phyloP scores from a whole-genome alignment of 2,888 invertebrate species.

The Stenolophus ochropezus region DNA sequence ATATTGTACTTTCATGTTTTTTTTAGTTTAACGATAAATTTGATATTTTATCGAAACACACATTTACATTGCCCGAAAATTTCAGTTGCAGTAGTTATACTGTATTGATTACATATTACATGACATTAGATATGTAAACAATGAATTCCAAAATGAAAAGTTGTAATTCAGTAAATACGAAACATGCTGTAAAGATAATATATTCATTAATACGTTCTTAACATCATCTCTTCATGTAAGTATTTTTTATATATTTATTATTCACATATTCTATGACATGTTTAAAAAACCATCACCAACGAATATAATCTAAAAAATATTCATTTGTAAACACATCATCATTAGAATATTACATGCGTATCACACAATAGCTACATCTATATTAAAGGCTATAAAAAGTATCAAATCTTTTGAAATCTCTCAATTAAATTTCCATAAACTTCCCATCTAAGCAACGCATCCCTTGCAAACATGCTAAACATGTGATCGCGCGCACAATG shows the following conservation, averaged over 20 bases:
- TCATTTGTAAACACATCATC: slow-evolving; percentile 16
- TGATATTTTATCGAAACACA: too few species aligned
- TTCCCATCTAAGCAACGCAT: not conserved
- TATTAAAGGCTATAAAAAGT: slow-evolving; percentile 5
- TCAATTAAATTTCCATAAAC: slow-evolving; percentile 38
- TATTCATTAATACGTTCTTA: too few species aligned
- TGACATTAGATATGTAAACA: too few species aligned
- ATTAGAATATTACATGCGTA: slow-evolving; percentile 4
- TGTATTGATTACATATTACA: too few species aligned
- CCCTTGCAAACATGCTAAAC: slow-evolving; percentile 17
- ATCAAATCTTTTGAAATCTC: not conserved
- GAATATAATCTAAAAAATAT: not conserved
- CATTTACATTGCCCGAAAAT: too few species aligned
- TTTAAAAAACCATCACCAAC: not conserved
- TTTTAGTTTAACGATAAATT: too few species aligned
- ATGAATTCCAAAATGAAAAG: too few species aligned
- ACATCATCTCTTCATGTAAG: too few species aligned
- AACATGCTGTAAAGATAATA: too few species aligned
- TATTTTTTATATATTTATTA: not conserved
- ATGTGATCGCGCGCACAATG: slow-evolving; percentile 36
- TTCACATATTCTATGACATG: not conserved
- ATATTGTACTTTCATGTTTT: too few species aligned
- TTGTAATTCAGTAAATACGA: too few species aligned
- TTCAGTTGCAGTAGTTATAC: too few species aligned
- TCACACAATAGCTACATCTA: slow-evolving; percentile 21